Conservation (phyloP, 2,113 vertebrate species). For the Hippocampus mohnikei region DNA sequence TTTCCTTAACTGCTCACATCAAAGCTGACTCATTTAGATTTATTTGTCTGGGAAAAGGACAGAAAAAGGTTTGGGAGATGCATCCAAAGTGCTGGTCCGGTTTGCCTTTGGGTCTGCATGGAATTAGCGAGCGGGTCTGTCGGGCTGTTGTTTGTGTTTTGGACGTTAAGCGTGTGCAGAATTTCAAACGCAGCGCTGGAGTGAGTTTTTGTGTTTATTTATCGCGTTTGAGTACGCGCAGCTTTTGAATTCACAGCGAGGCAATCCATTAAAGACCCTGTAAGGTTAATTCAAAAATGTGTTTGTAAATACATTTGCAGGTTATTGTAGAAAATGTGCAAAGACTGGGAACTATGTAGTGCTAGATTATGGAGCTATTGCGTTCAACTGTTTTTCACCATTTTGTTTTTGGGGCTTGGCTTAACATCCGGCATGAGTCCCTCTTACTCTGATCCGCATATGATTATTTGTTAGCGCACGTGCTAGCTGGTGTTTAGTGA, state of each 20-base stretch:
- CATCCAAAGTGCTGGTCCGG: not conserved
- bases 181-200: conserved; percentile 7
- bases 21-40: conserved; percentile 94
- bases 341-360: not conserved
- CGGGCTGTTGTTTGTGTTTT: conserved; percentile 41
- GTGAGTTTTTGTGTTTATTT: not conserved
- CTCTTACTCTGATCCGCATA: too few relatives aligned
- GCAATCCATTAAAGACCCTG: not conserved
- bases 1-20: conserved; percentile 90
- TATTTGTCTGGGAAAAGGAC: conserved; percentile 94
- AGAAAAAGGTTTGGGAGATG: conserved; percentile 64
- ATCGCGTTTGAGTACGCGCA: conserved; percentile 3
- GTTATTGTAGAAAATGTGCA: not conserved
- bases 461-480: too few relatives aligned
- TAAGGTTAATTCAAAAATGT: not conserved
- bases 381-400: not conserved
- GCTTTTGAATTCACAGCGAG: not conserved
- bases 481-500: too few relatives aligned
- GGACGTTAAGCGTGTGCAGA: not conserved
- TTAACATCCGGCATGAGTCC: too few relatives aligned
- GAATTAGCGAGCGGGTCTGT: conserved; percentile 41
- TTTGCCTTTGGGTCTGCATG: conserved; percentile 35
- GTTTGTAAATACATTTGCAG: not conserved
- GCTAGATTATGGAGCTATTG: not conserved
- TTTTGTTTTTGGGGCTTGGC: not conserved